Evolutionary conservation across 2,797 vertebrate genomes (phyloP).

Genomic region (Mycteria americana): DNA sequence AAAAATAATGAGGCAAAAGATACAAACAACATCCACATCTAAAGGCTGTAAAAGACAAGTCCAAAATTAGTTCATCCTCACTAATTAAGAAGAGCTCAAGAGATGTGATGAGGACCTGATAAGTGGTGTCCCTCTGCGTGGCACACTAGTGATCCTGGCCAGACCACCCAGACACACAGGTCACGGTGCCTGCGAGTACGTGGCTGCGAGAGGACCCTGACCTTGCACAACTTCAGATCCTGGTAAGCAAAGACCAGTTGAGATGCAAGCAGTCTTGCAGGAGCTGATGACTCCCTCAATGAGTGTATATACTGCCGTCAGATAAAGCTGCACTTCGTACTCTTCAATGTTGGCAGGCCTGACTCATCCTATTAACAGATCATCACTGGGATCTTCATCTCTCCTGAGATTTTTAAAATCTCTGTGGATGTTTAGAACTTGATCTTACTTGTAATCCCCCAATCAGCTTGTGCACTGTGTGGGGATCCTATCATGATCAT

Average conservation of each 20-base stretch:
- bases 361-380: not conserved
- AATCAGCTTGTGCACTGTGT: not conserved
- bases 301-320: not conserved
- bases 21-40: not conserved
- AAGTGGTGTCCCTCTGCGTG: not conserved
- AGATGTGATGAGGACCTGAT: not conserved
- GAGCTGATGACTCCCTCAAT: not conserved
- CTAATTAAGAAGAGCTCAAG: not conserved
- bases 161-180: accelerated
- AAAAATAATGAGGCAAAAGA: constrained; percentile 32
- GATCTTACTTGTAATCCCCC: not conserved
- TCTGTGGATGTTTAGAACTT: not conserved
- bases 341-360: not conserved
- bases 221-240: not conserved
- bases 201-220: too few species aligned
- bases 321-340: not conserved
- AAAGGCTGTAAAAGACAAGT: not conserved
- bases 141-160: not conserved
- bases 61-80: not conserved
- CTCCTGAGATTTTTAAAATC: not conserved
- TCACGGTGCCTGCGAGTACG: not conserved
- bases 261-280: not conserved
- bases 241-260: not conserved
- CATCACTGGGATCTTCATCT: not conserved
- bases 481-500: not conserved